Base-by-base conservation (phyloP, 2,797 vertebrate species). In the Argyrosomus regius region DNA sequence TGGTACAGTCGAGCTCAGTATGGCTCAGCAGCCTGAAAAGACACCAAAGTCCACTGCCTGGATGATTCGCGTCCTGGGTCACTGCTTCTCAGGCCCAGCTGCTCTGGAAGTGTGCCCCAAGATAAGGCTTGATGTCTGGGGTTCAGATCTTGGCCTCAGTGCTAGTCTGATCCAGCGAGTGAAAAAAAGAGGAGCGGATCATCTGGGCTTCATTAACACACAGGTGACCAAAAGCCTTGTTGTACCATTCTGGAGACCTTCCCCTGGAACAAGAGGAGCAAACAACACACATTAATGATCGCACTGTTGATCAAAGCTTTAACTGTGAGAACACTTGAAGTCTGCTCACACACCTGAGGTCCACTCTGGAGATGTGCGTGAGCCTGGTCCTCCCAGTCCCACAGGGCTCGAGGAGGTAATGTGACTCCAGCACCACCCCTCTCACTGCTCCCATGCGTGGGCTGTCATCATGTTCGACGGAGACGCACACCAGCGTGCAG, bases 231-330 rank as follows among this genome's bases (percentile, higher is more conserved):
- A 97, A 98, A 48, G 95, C 95, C 92, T 97, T 98, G 90, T 96
- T 98, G 95, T 98, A 99, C 98, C 98, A 99, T 88, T 99, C 98
- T 81, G 96, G 96, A 89, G 97, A 97, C 92, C 95, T 96, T 67
- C 97, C 97, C 93, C 98, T 98, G 93, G 58, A 87, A 75, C 49
- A 60, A 61, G 12, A 75, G 58, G 0, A 56, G 24, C 8, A 69
- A 45, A 86, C 5, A 31, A 46, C 0, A 0, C 10, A 61, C 9
- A 9, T 78, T 61, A 69, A 6, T 7, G 1, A 62, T 0, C 20
- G 16, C 13, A 26, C 2, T 53, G 13, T 6, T 3, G 9, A 17
- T 28, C 31, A 6, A 81, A 68, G 22, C 4, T 12, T 31, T 31
- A 12, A 65, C 20, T 0, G 1, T 48, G 1, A 77, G 54, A 59